These are phyloP conservation scores for Acanthurus leucopareius DNA, from an alignment of 2,797 vertebrate genomes.

Conservation along the genomic window DNA sequence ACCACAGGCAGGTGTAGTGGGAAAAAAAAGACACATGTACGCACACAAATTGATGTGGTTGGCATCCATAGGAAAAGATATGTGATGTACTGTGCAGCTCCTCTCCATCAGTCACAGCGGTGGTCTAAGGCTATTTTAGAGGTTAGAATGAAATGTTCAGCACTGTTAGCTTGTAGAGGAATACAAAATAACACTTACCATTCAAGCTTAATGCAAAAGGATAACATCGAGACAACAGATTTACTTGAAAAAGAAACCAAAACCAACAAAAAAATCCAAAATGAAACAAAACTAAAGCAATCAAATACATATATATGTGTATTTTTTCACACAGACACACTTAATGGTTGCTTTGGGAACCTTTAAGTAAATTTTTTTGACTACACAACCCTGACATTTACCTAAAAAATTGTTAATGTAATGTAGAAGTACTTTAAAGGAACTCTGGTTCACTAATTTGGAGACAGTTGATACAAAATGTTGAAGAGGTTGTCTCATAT, in stretches of 20 bases:
- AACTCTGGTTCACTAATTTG: background rate
- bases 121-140: slow-evolving; percentile 14
- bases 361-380: too few relatives aligned
- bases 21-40: slow-evolving; percentile 3
- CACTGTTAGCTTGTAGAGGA: slow-evolving; percentile 3
- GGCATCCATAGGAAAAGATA: slow-evolving; percentile 11
- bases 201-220: background rate
- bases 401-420: too few relatives aligned
- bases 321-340: too few relatives aligned
- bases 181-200: background rate
- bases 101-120: background rate
- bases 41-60: slow-evolving; percentile 37
- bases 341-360: too few relatives aligned
- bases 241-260: background rate
- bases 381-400: too few relatives aligned
- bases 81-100: slow-evolving; percentile 19
- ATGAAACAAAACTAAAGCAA: too few relatives aligned
- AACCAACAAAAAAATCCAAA: too few relatives aligned
- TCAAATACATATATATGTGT: too few relatives aligned
- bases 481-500: background rate
- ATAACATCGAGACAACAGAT: slow-evolving; percentile 12
- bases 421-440: too few relatives aligned
- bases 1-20: slow-evolving; percentile 30
- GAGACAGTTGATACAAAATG: background rate
- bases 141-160: background rate